Base-by-base conservation (phyloP, 2,797 vertebrate genomes). In the Ispidina lecontei region DNA sequence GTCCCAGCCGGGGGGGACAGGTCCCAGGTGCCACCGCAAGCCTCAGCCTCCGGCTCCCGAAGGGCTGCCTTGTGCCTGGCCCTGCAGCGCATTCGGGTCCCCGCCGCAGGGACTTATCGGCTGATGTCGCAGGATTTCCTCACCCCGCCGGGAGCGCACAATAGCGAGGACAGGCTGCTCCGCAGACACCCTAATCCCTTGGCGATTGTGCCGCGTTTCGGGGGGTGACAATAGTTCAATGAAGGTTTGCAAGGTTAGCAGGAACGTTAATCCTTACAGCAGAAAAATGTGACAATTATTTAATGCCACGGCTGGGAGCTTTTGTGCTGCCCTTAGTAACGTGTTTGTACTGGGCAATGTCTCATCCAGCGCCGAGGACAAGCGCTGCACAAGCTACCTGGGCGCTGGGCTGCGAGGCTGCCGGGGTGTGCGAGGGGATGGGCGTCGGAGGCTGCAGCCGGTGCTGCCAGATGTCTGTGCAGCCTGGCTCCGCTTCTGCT, bases 181-280 rank as follows among this genome's bases (percentile, higher is more conserved):
- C 73, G 77, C 97, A 98, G 98, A 98, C 97, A 97, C 81, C 88
- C 86, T 97, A 98, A 98, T 98, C 97, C 96, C 96, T 33, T 35
- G 75, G 95, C 64, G 54, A 96, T 97, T 97, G 97, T 97, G 97
- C 96, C 55, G 92, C 94, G 6, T 97, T 92, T 96, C 89, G 88
- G 76, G 89, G 84, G 88, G 95, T 86, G 96, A 95, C 97, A 96
- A 96, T 41, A 91, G 95, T 91, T 96, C 95, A 95, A 86, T 94
- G 90, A 35, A 90, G 87, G 90, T 91, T 92, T 98, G 97, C 97
- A 98, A 95, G 93, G 96, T 95, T 97, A 96, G 97, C 97, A 97
- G 89, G 97, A 98, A 96, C 31, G 81, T 62, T 97, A 97, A 97
- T 97, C 97, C 96, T 84, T 91, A 84, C 94, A 91, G 92, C 92